Conservation (phyloP, 53 echinoderm and acorn worm genomes). For the Temnopleurus reevesii region DNA sequence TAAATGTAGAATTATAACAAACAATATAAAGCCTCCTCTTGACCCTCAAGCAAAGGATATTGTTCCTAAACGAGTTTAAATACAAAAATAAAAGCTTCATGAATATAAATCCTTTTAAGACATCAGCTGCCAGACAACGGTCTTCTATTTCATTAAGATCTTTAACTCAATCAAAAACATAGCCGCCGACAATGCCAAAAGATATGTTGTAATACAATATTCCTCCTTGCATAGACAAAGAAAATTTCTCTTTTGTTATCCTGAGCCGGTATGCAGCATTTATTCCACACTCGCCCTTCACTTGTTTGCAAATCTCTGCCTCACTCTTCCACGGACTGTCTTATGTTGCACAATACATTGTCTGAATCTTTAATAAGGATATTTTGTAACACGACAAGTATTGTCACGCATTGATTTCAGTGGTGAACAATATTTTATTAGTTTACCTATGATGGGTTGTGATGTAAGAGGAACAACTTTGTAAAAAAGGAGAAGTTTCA, state of each 20-base stretch:
- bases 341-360: conserved; percentile 20
- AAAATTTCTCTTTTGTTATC: conserved; percentile 2
- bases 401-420: neutral
- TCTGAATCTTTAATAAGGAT: conserved; percentile 32
- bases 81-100: no score
- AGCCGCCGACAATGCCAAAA: neutral
- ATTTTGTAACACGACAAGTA: neutral
- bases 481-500: neutral
- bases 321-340: neutral
- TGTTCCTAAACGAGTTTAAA: no score
- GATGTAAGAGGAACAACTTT: neutral
- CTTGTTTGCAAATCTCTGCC: neutral
- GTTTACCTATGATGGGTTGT: neutral
- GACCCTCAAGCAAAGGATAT: no score
- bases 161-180: neutral
- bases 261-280: neutral
- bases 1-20: no score
- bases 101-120: no score
- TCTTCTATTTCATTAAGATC: neutral
- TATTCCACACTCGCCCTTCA: neutral
- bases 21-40: no score
- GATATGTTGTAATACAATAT: neutral
- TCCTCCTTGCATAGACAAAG: neutral
- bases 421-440: neutral
- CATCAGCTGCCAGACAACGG: neutral